Evolutionary conservation across 2,888 invertebrate genomes (phyloP).

Genomic region (Lordiphosa andalusiaca): DNA sequence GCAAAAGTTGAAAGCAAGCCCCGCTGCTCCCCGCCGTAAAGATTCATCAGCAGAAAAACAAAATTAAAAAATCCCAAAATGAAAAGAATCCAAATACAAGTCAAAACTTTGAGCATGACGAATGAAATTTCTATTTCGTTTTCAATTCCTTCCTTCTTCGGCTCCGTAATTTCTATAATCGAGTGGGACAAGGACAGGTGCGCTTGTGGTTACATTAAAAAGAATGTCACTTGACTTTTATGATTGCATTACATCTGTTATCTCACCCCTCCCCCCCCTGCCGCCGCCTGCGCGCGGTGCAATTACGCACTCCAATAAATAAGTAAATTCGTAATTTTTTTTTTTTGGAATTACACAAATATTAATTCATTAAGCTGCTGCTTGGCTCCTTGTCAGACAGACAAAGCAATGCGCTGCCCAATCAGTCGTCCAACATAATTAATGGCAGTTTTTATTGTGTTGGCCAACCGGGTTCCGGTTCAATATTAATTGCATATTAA

Average conservation of each 20-base stretch:
- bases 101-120: slow-evolving; percentile 3
- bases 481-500: slow-evolving; percentile 27
- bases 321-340: slow-evolving; percentile 15
- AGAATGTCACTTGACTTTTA: too few species aligned
- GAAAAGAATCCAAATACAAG: slow-evolving; percentile 8
- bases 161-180: slow-evolving; percentile 11
- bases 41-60: slow-evolving; percentile 7
- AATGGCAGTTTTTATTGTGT: slow-evolving; percentile 22
- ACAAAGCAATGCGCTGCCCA: slow-evolving; percentile 5
- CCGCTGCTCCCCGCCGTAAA: not conserved
- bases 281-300: not conserved
- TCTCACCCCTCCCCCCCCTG: not conserved
- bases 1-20: slow-evolving; percentile 10
- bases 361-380: slow-evolving; percentile 11
- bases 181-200: not conserved
- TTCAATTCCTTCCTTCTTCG: too few species aligned
- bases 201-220: too few species aligned
- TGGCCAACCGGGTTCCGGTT: slow-evolving; percentile 14
- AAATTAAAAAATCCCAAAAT: slow-evolving; percentile 7
- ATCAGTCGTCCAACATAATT: slow-evolving; percentile 13
- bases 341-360: slow-evolving; percentile 7
- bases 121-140: slow-evolving; percentile 13
- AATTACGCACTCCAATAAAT: slow-evolving; percentile 18
- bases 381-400: slow-evolving; percentile 1
- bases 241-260: not conserved